phyloP scores from a whole-genome alignment of 2,888 invertebrate species.

The Chirona hameri region DNA sequence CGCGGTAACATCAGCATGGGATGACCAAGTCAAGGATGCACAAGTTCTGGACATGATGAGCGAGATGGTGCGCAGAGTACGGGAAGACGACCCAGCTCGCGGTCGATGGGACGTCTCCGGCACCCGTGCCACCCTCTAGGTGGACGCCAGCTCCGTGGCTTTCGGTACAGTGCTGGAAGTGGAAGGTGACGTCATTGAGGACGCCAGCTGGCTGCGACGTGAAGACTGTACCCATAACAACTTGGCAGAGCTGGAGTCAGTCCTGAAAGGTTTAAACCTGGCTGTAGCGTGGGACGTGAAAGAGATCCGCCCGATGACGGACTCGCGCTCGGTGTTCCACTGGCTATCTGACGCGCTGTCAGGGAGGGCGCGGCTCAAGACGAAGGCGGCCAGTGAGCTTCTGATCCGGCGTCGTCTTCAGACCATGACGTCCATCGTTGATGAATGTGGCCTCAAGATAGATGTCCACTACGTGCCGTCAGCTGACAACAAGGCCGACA shows the following conservation, averaged over 20 bases:
- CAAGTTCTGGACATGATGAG: neutral
- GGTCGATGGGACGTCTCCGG: conserved; percentile 31
- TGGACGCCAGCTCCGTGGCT: conserved; percentile 28
- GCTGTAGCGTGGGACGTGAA: neutral
- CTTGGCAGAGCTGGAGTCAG: conserved; percentile 2
- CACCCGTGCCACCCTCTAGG: conserved; percentile 5
- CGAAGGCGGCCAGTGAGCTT: neutral
- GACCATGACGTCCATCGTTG: neutral
- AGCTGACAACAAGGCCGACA: neutral
- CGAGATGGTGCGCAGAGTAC: conserved; percentile 14
- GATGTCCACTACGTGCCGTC: neutral
- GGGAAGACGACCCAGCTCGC: conserved; percentile 27
- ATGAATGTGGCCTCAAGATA: neutral
- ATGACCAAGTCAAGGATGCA: neutral
- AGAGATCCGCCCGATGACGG: neutral
- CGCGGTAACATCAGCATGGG: neutral
- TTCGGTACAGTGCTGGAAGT: conserved; percentile 26
- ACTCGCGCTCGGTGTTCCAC: neutral
- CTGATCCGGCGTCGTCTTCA: neutral
- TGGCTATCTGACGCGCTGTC: neutral
- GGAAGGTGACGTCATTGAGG: conserved; percentile 27
- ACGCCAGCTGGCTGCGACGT: neutral
- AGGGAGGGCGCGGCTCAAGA: neutral
- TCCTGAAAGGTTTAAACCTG: neutral
- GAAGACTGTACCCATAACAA: conserved; percentile 29